These are phyloP conservation scores for Nomada fucata DNA, from an alignment of 2,888 invertebrate genomes.

Conservation along the genomic window DNA sequence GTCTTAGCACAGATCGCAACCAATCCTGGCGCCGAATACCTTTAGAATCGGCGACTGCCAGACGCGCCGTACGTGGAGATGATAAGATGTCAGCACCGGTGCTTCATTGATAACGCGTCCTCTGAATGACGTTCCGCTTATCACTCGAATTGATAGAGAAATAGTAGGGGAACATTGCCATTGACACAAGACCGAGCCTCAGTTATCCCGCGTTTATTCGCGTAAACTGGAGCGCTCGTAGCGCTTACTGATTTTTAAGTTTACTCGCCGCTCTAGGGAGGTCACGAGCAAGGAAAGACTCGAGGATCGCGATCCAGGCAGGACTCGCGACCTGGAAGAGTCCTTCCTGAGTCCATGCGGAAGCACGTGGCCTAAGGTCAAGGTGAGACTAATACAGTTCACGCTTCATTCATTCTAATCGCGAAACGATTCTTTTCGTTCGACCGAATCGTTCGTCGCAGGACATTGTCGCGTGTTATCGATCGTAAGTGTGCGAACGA, in stretches of 20 bases:
- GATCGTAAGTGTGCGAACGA: background rate
- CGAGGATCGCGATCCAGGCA: slow-evolving; percentile 69
- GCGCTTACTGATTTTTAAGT: slow-evolving; percentile 64
- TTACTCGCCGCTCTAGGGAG: slow-evolving; percentile 41
- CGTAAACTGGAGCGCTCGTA: slow-evolving; percentile 75
- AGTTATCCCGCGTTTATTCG: slow-evolving; percentile 82
- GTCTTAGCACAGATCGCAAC: slow-evolving; percentile 55
- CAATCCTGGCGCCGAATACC: slow-evolving; percentile 36
- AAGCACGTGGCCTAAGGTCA: slow-evolving; percentile 73
- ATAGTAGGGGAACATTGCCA: slow-evolving; percentile 77
- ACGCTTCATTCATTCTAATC: slow-evolving; percentile 6
- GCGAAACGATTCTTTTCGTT: background rate
- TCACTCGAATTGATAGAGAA: slow-evolving; percentile 78
- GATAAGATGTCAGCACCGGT: slow-evolving; percentile 76
- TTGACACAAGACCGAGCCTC: slow-evolving; percentile 74
- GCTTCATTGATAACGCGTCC: slow-evolving; percentile 65
- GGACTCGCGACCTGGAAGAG: slow-evolving; percentile 72
- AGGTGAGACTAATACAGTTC: slow-evolving; percentile 71
- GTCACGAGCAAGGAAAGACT: slow-evolving; percentile 58
- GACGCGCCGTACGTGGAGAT: slow-evolving; percentile 9
- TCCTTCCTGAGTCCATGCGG: slow-evolving; percentile 74
- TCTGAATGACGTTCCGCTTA: slow-evolving; percentile 78
- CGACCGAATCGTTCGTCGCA: background rate
- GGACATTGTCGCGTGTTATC: background rate
- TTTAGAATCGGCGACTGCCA: background rate